Evolutionary conservation across 2,797 vertebrate species (phyloP), one percentile per base, ranked within the genome.

Genomic region (Parauchenoglanis punctatus): DNA sequence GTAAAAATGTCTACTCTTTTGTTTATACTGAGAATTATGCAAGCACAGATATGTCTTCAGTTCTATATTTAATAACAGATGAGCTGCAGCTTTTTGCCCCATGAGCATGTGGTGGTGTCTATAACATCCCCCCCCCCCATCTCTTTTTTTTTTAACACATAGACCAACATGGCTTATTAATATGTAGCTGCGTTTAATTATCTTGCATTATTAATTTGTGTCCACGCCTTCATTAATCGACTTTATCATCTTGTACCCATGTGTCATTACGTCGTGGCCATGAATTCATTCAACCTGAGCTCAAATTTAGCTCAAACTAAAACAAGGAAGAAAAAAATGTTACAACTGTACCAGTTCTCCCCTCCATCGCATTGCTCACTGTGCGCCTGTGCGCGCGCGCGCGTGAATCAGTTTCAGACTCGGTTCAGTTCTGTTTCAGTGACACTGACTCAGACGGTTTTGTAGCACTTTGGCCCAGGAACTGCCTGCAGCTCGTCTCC

Each of bases 401-500:
- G 75, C 2, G 68, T 40, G 35, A 44, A 7, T 70, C 67, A 35
- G 6, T 18, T 3, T 44, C 35, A 73, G 40, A 73, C 40, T 46
- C 70, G 40, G 20, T 73, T 73, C 68, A 44, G 35, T 44, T 68
- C 67, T 3, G 35, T 44, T 76, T 77, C 75, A 31, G 52, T 77
- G n/a, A 77, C 49, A 75, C 23, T 75, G 44, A n/a, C 4, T 75
- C 25, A 31, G 49, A 56, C 58, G 76, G 49, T 28, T 81, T 81
- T 81, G 12, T 7, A 81, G 35, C 31, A 63, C 78, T 81, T 46
- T 81, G 78, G 54, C 52, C 28, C 52, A 18, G 75, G n/a, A 46
- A 17, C 49, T 54, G 75, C 20, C 70, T 46, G n/a, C 75, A 54
- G 8, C 28, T 59, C 76, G n/a, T 77, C 17, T 80, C 77, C 17